These are phyloP conservation scores for Larimichthys crocea DNA, from an alignment of 2,113 vertebrate genomes.

Conservation along the genomic window DNA sequence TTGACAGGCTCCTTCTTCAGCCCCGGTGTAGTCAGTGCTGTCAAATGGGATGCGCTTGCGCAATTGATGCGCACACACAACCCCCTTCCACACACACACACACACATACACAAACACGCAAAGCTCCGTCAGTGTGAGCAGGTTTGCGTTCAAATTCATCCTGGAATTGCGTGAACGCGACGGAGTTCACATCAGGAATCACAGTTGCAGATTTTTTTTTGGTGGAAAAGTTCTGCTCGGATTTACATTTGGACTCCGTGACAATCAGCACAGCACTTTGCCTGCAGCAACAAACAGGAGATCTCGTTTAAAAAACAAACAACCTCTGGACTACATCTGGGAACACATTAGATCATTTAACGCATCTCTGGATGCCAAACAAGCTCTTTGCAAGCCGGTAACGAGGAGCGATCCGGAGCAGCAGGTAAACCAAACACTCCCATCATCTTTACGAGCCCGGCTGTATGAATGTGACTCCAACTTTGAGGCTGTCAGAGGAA, in stretches of 20 bases:
- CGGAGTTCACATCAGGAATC: not conserved
- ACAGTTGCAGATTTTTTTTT: not conserved
- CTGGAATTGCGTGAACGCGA: constrained; percentile 8
- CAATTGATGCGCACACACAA: constrained; percentile 31
- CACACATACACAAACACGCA: not conserved
- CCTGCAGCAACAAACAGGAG: not conserved
- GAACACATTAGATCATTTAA: not conserved
- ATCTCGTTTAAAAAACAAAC: not conserved
- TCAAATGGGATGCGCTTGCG: constrained; percentile 65
- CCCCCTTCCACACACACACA: not conserved
- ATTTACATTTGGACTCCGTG: constrained; percentile 23
- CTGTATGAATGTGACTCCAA: not conserved
- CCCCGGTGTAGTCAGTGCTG: constrained; percentile 16
- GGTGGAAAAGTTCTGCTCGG: constrained; percentile 39
- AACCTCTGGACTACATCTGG: constrained; percentile 38
- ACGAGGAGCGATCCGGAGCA: constrained; percentile 11
- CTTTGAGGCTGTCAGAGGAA: constrained; percentile 1
- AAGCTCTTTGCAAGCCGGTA: not conserved
- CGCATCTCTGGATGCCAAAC: not conserved
- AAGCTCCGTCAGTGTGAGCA: constrained; percentile 8
- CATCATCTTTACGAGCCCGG: no score
- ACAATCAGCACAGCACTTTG: constrained; percentile 7
- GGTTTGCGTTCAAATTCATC: not conserved
- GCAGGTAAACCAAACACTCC: constrained; percentile 33
- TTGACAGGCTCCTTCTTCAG: constrained; percentile 41